These are phyloP conservation scores for Contarinia nasturtii DNA, from an alignment of 1,140 invertebrate genomes.

Conservation along the genomic window DNA sequence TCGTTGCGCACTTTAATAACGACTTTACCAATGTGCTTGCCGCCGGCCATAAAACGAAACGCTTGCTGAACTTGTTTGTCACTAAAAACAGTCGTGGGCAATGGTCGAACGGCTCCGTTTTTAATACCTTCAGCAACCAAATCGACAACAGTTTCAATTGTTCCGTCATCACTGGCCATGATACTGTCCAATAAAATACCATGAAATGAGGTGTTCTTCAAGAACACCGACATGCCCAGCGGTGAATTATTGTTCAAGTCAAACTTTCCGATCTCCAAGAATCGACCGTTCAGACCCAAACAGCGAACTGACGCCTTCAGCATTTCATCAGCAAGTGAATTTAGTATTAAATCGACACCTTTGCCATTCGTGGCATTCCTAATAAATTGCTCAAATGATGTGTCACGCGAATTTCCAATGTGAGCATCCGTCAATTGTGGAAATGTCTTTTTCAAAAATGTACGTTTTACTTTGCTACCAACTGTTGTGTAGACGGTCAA, in stretches of 20 bases:
- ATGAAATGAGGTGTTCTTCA: conserved; percentile 92
- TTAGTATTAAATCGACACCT: conserved; percentile 84
- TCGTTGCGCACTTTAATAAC: conserved; percentile 76
- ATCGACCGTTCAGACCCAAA: conserved; percentile 73
- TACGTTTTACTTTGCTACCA: conserved; percentile 67
- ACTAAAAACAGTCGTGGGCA: conserved; percentile 62
- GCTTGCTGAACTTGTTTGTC: conserved; percentile 77
- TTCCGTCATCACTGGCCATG: conserved; percentile 35
- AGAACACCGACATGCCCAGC: conserved; percentile 82
- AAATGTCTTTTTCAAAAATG: conserved; percentile 77
- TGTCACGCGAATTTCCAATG: no score
- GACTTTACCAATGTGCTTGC: no score
- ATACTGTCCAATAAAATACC: no score
- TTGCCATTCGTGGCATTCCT: conserved; percentile 54
- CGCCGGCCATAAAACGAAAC: conserved; percentile 89
- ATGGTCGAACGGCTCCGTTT: conserved; percentile 63
- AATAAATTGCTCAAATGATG: conserved; percentile 76
- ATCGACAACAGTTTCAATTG: conserved; percentile 52
- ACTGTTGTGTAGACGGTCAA: no score
- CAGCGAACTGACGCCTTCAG: conserved; percentile 82
- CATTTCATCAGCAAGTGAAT: conserved; percentile 85
- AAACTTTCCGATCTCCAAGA: conserved; percentile 93
- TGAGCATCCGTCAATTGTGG: no score
- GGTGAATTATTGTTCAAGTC: conserved; percentile 81
- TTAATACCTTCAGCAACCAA: conserved; percentile 67